Conservation (phyloP, 2,888 invertebrate species). For the Drosophila kuntzei region DNA sequence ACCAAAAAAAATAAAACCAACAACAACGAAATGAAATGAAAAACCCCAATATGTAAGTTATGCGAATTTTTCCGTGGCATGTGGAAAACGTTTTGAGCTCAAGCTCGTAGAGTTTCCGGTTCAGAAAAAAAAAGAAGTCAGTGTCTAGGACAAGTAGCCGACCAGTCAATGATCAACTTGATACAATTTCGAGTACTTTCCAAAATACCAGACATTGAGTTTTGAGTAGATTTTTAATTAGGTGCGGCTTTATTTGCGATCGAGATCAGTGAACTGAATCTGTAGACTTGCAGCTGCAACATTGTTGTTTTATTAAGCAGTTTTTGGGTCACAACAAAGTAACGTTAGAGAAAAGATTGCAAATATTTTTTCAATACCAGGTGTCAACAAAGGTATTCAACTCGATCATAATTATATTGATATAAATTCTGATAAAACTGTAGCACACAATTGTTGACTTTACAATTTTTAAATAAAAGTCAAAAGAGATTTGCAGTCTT, state of each 20-base stretch:
- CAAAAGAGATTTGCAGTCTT: too few relatives aligned
- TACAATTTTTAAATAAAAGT: too few relatives aligned
- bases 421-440: too few relatives aligned
- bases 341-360: not conserved
- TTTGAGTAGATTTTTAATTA: constrained; percentile 61
- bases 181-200: constrained; percentile 39
- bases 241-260: constrained; percentile 40
- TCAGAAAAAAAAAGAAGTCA: constrained; percentile 59
- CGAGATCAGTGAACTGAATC: constrained; percentile 45
- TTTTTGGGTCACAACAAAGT: constrained; percentile 2
- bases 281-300: constrained; percentile 20
- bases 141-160: constrained; percentile 74
- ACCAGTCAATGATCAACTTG: constrained; percentile 18
- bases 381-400: not conserved
- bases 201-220: constrained; percentile 22
- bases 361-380: constrained; percentile 1
- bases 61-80: constrained; percentile 68
- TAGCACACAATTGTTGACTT: too few relatives aligned
- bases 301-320: constrained; percentile 1
- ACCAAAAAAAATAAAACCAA: constrained; percentile 1
- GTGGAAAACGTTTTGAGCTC: constrained; percentile 60
- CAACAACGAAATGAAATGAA: constrained; percentile 17
- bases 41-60: constrained; percentile 53
- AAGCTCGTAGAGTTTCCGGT: constrained; percentile 66
- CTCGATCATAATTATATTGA: not conserved